Evolutionary conservation across 2,113 vertebrate genomes (phyloP).

Genomic region (Chamaetylas fuelleborni): DNA sequence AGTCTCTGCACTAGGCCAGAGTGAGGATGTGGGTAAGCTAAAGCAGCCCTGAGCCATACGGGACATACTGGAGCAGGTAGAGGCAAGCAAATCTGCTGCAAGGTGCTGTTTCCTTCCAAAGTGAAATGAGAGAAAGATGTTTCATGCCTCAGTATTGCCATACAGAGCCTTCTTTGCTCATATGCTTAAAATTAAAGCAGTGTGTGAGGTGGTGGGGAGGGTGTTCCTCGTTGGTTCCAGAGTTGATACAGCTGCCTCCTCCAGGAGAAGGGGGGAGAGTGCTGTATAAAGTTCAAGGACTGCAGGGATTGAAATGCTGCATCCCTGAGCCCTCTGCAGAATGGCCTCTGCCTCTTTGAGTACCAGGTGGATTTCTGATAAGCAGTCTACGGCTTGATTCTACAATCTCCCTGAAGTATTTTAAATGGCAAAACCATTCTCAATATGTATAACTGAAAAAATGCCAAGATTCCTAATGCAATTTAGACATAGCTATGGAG

Average conservation of each 20-base stretch:
- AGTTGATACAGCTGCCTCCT: background rate
- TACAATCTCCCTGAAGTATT: background rate
- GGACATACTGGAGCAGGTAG: background rate
- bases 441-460: constrained; percentile 18
- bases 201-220: background rate
- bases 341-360: background rate
- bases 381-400: background rate
- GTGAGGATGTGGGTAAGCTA: background rate
- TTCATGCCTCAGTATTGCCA: background rate
- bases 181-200: background rate
- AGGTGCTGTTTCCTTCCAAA: background rate
- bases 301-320: background rate
- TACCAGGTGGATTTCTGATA: background rate
- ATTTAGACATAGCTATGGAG: constrained; percentile 22
- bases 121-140: background rate
- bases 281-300: background rate
- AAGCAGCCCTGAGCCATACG: background rate
- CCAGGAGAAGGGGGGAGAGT: background rate
- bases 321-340: background rate
- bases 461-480: constrained; percentile 49
- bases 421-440: constrained; percentile 31
- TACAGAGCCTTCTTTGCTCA: background rate
- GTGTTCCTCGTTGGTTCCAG: background rate
- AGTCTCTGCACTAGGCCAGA: background rate
- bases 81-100: background rate